These are phyloP conservation scores for Colletes collaris DNA, from an alignment of 2,888 invertebrate genomes.

Conservation along the genomic window DNA sequence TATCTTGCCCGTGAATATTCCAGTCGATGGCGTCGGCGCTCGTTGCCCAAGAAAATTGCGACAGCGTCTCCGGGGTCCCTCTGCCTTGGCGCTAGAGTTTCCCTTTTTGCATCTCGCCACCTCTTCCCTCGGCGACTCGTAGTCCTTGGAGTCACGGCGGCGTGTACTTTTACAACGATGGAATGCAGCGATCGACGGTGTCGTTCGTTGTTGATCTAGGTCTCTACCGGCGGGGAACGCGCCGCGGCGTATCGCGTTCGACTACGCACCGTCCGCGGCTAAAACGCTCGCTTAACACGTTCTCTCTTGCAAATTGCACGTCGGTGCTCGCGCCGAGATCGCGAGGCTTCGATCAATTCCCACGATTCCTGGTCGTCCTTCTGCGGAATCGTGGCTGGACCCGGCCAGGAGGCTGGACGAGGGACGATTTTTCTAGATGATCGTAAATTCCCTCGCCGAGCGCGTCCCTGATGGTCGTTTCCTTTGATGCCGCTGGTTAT, in stretches of 20 bases:
- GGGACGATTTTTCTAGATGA: too few species aligned
- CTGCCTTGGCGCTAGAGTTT: constrained; percentile 54
- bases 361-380: background rate
- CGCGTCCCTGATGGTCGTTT: too few species aligned
- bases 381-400: too few species aligned
- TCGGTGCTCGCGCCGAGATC: background rate
- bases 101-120: constrained; percentile 62
- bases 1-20: constrained; percentile 44
- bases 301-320: constrained; percentile 36
- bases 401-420: too few species aligned
- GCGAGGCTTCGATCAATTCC: constrained; percentile 7
- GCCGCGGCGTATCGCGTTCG: constrained; percentile 38
- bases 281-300: constrained; percentile 7
- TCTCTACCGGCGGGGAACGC: constrained; percentile 41
- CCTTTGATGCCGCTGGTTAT: too few species aligned
- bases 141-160: constrained; percentile 66
- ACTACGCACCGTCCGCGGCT: background rate
- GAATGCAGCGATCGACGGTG: constrained; percentile 68
- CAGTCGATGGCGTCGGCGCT: background rate
- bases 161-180: constrained; percentile 70
- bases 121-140: constrained; percentile 58
- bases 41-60: constrained; percentile 73
- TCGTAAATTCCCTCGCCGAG: too few species aligned
- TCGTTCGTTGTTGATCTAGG: constrained; percentile 63
- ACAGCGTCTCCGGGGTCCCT: constrained; percentile 55